Evolutionary conservation across 2,888 invertebrate genomes (phyloP), one percentile per base, ranked within the genome.

Genomic region (Polyploca ridens): DNA sequence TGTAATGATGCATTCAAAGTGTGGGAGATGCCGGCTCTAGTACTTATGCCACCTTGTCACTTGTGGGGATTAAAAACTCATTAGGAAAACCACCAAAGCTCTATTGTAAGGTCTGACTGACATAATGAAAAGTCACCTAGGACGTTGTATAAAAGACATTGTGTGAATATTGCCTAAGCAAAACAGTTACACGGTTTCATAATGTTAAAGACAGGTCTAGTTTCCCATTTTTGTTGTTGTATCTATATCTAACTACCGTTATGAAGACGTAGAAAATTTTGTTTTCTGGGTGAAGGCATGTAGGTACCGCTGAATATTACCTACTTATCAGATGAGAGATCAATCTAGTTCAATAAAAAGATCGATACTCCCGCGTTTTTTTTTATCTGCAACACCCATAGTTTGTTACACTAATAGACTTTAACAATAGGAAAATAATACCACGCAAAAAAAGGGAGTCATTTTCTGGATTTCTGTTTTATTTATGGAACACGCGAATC

Each of bases 351-450:
- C 73, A 66, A 62, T 72, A 84, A 84, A 83, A 82, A 82, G 77
- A 67, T 59, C 69, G 73, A 68, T 77, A 79, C 83, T 82, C 79
- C 82, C 75, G 79, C 79, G 78, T 68, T 83, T 83, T 83, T 87
- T 87, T 71, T 86, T 86, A 89, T 88, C 87, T 73, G 66, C 67
- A 69, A 66, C 63, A 76, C 71, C 69, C 76, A 87, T 86, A 83
- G 74, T 80, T 79, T 84, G 81, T 82, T 83, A 82, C 70, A 69
- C 69, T 67, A 69, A 72, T 71, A 74, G 46, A 46, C 46, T 46
- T n/a, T 46, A 46, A n/a, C 7, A 46, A 46, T 46, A n/a, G 46
- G n/a, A 46, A 46, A n/a, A 35, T 35, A 27, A 1, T 27, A 27
- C 27, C 27, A 27, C 1, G 2, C 27, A 27, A 27, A 27, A 27